phyloP scores from a whole-genome alignment of 2,888 invertebrate genomes.

The Drosophila prostipennis region DNA sequence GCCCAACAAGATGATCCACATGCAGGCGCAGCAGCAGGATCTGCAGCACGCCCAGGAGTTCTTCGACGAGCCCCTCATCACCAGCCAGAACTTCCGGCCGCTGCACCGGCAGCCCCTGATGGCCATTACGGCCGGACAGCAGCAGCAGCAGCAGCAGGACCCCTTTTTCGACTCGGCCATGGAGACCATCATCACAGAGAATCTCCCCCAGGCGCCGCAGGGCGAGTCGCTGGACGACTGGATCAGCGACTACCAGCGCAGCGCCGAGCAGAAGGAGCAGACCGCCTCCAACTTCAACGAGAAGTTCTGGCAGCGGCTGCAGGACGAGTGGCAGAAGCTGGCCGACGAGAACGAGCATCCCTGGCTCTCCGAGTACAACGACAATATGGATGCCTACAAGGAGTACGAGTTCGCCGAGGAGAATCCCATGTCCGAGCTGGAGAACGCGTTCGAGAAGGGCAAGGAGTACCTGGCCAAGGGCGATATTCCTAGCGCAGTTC shows the following conservation, averaged over 20 bases:
- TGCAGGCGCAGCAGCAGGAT: conserved; percentile 74
- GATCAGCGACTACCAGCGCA: conserved; percentile 85
- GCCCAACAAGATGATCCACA: conserved; percentile 69
- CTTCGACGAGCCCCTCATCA: conserved; percentile 72
- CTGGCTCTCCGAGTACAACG: conserved; percentile 90
- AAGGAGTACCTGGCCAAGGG: conserved; percentile 92
- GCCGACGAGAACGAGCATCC: conserved; percentile 87
- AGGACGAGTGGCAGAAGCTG: conserved; percentile 92
- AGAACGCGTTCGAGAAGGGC: conserved; percentile 93
- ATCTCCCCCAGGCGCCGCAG: conserved; percentile 54
- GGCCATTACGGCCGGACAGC: conserved; percentile 40
- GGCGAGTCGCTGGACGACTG: conserved; percentile 75
- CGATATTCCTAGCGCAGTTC: conserved; percentile 97
- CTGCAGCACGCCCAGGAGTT: conserved; percentile 79
- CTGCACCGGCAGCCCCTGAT: conserved; percentile 50
- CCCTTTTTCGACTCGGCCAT: conserved; percentile 63
- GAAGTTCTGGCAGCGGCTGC: conserved; percentile 87
- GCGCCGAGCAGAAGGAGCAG: conserved; percentile 87
- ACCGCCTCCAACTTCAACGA: conserved; percentile 87
- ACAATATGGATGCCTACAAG: conserved; percentile 87
- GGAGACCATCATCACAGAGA: conserved; percentile 61
- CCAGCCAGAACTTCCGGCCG: conserved; percentile 44
- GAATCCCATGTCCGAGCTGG: conserved; percentile 92
- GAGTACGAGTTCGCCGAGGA: conserved; percentile 86
- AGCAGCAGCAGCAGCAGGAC: conserved; percentile 41